Evolutionary conservation across 2,797 vertebrate species (phyloP).

Genomic region (Diceros bicornis): DNA sequence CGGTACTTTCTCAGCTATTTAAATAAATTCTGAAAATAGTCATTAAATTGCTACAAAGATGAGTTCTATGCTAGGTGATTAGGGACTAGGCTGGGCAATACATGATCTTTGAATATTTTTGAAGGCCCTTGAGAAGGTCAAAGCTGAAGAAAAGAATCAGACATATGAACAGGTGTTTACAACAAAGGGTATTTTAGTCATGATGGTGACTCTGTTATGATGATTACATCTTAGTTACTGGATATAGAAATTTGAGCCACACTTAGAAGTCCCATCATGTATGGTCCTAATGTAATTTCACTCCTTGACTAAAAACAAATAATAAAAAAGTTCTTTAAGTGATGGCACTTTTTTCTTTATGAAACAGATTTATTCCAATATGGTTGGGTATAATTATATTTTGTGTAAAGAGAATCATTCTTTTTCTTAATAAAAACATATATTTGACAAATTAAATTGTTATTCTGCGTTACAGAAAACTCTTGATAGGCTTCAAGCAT

Average conservation of each 20-base stretch:
- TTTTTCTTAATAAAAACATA: not conserved
- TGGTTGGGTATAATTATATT: not conserved
- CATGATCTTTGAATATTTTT: not conserved
- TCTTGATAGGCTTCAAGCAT: not conserved
- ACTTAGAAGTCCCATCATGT: not conserved
- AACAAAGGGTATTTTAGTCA: not conserved
- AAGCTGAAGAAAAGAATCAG: not conserved
- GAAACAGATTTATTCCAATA: conserved; percentile 8
- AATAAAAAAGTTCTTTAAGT: not conserved
- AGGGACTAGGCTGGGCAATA: not conserved
- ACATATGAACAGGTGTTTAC: not conserved
- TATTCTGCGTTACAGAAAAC: conserved; percentile 56
- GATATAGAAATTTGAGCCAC: not conserved
- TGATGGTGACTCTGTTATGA: not conserved
- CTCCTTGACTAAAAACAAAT: conserved; percentile 5
- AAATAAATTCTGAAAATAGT: conserved; percentile 22
- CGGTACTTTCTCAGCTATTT: not conserved
- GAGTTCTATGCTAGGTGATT: not conserved
- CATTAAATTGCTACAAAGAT: not conserved
- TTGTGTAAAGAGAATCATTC: not conserved
- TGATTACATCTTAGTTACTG: not conserved
- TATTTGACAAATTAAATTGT: not conserved
- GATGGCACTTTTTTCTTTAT: not conserved
- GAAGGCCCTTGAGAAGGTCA: not conserved
- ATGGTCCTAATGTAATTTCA: not conserved